These are phyloP conservation scores for Eudasyphora cyanicolor DNA, from an alignment of 2,888 invertebrate species.

Conservation along the genomic window DNA sequence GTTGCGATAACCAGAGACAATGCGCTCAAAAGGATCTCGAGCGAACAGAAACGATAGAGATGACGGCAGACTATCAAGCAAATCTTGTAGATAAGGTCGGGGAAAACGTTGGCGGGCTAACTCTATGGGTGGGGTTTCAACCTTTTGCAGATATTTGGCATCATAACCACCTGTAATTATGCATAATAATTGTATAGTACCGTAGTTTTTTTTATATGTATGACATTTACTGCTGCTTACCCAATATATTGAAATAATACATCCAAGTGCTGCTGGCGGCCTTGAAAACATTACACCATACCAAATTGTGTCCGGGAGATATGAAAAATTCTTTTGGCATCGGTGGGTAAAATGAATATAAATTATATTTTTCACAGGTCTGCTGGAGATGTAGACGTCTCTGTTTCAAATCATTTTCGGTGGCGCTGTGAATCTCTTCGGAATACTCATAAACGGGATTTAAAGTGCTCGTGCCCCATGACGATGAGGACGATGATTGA, in stretches of 20 bases:
- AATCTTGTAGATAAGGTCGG: slow-evolving; percentile 84
- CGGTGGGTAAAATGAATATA: slow-evolving; percentile 80
- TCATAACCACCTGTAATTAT: slow-evolving; percentile 83
- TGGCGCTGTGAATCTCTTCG: slow-evolving; percentile 79
- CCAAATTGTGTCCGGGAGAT: slow-evolving; percentile 84
- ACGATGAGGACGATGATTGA: slow-evolving; percentile 37
- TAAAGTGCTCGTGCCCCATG: slow-evolving; percentile 71
- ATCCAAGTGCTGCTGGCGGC: slow-evolving; percentile 90
- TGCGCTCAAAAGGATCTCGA: slow-evolving; percentile 87
- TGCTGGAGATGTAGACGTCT: slow-evolving; percentile 80
- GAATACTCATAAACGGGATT: slow-evolving; percentile 80
- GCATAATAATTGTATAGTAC: not conserved
- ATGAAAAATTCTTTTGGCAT: slow-evolving; percentile 89
- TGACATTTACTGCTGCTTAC: slow-evolving; percentile 75
- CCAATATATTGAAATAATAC: slow-evolving; percentile 88
- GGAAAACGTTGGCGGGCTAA: slow-evolving; percentile 86
- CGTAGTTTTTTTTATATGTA: not conserved
- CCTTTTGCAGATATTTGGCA: slow-evolving; percentile 82
- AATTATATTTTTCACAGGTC: slow-evolving; percentile 81
- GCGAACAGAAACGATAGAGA: slow-evolving; percentile 86
- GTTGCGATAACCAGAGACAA: slow-evolving; percentile 87
- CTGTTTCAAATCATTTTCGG: slow-evolving; percentile 81
- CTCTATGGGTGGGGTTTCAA: slow-evolving; percentile 84
- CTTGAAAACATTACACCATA: slow-evolving; percentile 89
- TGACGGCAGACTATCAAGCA: slow-evolving; percentile 84